A percentile compares a stretch with the other conserved stretches of the same genome.
Conservation (phyloP, 1,140 invertebrate species). For the Drosophila subobscura region DNA sequence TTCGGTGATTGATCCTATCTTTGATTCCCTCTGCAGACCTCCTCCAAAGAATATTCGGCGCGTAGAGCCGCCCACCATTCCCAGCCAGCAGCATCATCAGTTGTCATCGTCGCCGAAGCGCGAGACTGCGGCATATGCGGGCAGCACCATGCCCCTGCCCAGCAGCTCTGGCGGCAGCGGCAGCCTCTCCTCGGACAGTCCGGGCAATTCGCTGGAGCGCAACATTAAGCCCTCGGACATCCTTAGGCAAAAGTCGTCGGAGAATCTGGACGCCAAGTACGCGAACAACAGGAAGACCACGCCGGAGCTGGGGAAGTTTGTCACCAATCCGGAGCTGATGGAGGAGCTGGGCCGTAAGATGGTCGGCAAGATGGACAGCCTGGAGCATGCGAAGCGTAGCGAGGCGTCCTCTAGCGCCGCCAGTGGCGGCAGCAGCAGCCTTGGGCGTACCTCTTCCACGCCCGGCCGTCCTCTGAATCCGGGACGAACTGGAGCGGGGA, state of each 20-base stretch:
- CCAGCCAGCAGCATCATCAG: slow-evolving; percentile 56
- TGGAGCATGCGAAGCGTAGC: slow-evolving; percentile 71
- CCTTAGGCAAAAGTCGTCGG: slow-evolving; percentile 78
- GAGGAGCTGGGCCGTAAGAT: slow-evolving; percentile 81
- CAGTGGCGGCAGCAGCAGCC: slow-evolving; percentile 40
- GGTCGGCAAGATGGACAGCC: slow-evolving; percentile 74
- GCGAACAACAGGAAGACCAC: slow-evolving; percentile 76
- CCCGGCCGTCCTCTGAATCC: slow-evolving; percentile 54
- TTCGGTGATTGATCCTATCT: neutral
- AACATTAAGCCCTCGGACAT: slow-evolving; percentile 83
- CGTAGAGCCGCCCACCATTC: slow-evolving; percentile 85
- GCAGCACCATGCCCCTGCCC: slow-evolving; percentile 72
- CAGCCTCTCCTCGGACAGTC: slow-evolving; percentile 64
- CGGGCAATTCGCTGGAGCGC: slow-evolving; percentile 78
- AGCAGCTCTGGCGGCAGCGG: slow-evolving; percentile 66
- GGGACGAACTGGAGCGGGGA: slow-evolving; percentile 30
- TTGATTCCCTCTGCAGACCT: slow-evolving; percentile 83
- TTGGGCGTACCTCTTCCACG: slow-evolving; percentile 67
- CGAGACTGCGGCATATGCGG: slow-evolving; percentile 58
- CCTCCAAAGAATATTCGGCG: slow-evolving; percentile 87
- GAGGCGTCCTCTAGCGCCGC: slow-evolving; percentile 39
- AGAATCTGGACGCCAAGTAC: slow-evolving; percentile 75
- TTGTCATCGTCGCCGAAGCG: slow-evolving; percentile 79
- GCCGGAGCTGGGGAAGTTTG: slow-evolving; percentile 74
- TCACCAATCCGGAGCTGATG: slow-evolving; percentile 75